Evolutionary conservation across 2,113 vertebrate genomes (phyloP).

Genomic region (Perccottus glenii): DNA sequence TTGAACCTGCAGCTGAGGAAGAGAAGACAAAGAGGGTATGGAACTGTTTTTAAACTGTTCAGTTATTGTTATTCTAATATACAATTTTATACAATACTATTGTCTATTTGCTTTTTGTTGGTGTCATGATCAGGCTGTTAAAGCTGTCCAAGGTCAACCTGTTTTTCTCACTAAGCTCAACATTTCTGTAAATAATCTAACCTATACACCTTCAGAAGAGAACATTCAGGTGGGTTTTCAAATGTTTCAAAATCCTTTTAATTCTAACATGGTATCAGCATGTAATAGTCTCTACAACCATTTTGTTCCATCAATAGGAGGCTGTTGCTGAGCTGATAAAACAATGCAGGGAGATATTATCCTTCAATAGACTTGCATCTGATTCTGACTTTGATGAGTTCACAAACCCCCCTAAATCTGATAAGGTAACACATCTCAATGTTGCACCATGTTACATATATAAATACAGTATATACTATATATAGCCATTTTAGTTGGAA

Average conservation of each 20-base stretch:
- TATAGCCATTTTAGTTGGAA: background rate
- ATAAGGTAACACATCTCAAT: slow-evolving; percentile 46
- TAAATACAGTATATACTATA: background rate
- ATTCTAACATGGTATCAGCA: background rate
- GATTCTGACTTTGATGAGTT: slow-evolving; percentile 80
- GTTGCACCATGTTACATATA: background rate
- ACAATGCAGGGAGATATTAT: slow-evolving; percentile 76
- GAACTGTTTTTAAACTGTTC: too few relatives aligned
- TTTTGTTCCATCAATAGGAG: slow-evolving; percentile 64
- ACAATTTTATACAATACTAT: background rate
- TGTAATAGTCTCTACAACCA: background rate
- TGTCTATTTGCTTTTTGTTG: slow-evolving; percentile 7
- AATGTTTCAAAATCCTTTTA: background rate
- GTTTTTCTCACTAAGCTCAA: slow-evolving; percentile 84
- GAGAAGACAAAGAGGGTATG: slow-evolving; percentile 68
- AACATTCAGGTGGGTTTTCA: slow-evolving; percentile 81
- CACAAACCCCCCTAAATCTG: slow-evolving; percentile 64
- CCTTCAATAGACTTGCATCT: slow-evolving; percentile 76
- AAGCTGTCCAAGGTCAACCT: slow-evolving; percentile 57
- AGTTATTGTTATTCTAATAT: too few relatives aligned
- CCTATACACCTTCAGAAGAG: slow-evolving; percentile 82
- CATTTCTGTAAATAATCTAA: slow-evolving; percentile 77
- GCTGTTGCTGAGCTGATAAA: slow-evolving; percentile 73
- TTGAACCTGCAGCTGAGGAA: slow-evolving; percentile 8
- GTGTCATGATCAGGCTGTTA: slow-evolving; percentile 33